phyloP scores from a whole-genome alignment of 2,888 invertebrate genomes.

The Nymphalis urticae region DNA sequence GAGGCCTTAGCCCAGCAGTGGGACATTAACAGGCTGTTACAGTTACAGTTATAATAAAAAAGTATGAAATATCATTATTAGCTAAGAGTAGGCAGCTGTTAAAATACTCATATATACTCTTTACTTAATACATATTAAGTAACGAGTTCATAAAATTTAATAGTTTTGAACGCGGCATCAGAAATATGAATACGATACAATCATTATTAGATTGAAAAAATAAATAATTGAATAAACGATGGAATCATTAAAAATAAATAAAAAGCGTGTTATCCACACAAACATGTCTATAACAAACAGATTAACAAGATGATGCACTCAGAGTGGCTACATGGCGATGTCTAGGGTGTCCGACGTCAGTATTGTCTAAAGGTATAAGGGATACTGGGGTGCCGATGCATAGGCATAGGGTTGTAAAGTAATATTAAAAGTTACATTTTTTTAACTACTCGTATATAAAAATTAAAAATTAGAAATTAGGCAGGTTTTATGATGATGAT shows the following conservation, averaged over 20 bases:
- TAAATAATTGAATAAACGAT: background rate
- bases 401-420: slow-evolving; percentile 33
- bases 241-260: background rate
- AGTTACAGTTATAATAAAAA: too few species aligned
- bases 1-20: too few species aligned
- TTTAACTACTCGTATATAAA: background rate
- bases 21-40: too few species aligned
- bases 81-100: too few species aligned
- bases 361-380: slow-evolving; percentile 40
- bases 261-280: slow-evolving; percentile 12
- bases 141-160: too few species aligned
- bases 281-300: slow-evolving; percentile 34
- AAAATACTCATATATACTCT: too few species aligned
- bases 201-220: too few species aligned
- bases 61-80: too few species aligned
- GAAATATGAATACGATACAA: too few species aligned
- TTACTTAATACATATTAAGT: too few species aligned
- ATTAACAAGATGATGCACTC: slow-evolving; percentile 39
- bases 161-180: too few species aligned
- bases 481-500: background rate
- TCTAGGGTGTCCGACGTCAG: slow-evolving; percentile 44
- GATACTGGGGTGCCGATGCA: slow-evolving; percentile 35
- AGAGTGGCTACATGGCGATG: slow-evolving; percentile 42
- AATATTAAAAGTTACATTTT: too few species aligned
- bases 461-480: background rate